Conservation (phyloP, 2,888 invertebrate species). For the Brachypalpus laphriformis region DNA sequence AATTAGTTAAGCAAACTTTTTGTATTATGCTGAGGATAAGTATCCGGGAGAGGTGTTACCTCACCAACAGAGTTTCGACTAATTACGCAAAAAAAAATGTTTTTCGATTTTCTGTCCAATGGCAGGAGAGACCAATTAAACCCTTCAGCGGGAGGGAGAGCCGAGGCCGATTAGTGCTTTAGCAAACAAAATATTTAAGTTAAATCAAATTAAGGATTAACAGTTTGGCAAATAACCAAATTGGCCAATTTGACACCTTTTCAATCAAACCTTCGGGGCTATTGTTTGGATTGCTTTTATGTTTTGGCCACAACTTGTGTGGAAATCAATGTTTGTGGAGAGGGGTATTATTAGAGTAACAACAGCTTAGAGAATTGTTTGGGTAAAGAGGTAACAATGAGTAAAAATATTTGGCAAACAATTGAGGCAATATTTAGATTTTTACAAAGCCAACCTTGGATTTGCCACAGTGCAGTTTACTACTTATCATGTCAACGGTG, state of each 20-base stretch:
- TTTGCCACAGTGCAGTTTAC: too few relatives aligned
- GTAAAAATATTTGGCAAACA: too few relatives aligned
- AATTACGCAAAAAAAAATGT: slow-evolving; percentile 35
- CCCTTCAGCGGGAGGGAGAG: slow-evolving; percentile 7
- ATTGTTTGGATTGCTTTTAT: background rate
- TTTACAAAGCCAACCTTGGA: too few relatives aligned
- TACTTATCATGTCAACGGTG: too few relatives aligned
- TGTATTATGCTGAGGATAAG: background rate
- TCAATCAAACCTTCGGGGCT: slow-evolving; percentile 31
- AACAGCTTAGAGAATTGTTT: too few relatives aligned
- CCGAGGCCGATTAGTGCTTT: background rate
- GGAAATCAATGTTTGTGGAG: background rate
- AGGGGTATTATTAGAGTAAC: too few relatives aligned
- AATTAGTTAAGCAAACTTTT: slow-evolving; percentile 36
- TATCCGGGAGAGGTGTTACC: background rate
- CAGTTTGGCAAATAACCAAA: slow-evolving; percentile 32
- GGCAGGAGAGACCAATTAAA: slow-evolving; percentile 17
- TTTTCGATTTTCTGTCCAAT: background rate
- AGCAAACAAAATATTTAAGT: slow-evolving; percentile 2
- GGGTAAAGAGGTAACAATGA: too few relatives aligned
- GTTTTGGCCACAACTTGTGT: background rate
- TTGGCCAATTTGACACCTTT: slow-evolving; percentile 20
- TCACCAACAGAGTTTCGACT: background rate
- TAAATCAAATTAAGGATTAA: slow-evolving; percentile 31
- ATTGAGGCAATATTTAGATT: background rate